Base-by-base conservation (phyloP, 2,888 invertebrate species). In the Morinoia aosen region DNA sequence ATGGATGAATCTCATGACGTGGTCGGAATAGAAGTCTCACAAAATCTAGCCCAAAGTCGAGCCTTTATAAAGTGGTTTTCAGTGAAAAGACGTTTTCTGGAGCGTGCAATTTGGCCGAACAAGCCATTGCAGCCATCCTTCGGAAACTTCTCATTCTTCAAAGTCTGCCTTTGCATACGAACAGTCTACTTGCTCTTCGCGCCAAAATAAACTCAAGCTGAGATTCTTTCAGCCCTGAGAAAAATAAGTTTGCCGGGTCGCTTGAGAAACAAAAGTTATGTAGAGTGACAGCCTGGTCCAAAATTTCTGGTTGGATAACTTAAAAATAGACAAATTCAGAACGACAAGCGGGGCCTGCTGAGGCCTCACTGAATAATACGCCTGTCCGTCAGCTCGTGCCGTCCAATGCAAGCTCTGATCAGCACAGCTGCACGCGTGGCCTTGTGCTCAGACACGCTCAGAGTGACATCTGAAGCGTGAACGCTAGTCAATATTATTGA, bases 101-200 rank as follows among this genome's bases (percentile, higher is more conserved):
- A 57, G 93, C 93, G 93, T 93, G 93, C 93, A 93, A 93, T 93
- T 93, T 93, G 93, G 93, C 93, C 57, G 93, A 93, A 93, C 93
- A 93, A 93, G 93, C 93, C 93, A 93, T 93, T 93, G 93, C 93
- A 93, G 48, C 93, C 93, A 93, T 93, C 93, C 48, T 93, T 93
- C 57, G 93, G 93, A 57, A 93, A 93, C 93, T 93, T 93, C 57
- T 93, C 93, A 93, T 93, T 93, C 93, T 93, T 93, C 93, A 93
- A 93, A 93, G 93, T 93, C 93, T 93, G 93, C 93, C 93, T 93
- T 93, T 93, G 93, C 93, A 93, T 93, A 93, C 93, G 93, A 93
- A 93, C 25, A 93, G 93, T 93, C 93, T 93, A 93, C 93, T 93
- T 93, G 93, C 48, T 93, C 93, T 93, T 93, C 93, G 93, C 93